Conservation (phyloP, 2,888 invertebrate species). For the Andrena flavipes region DNA sequence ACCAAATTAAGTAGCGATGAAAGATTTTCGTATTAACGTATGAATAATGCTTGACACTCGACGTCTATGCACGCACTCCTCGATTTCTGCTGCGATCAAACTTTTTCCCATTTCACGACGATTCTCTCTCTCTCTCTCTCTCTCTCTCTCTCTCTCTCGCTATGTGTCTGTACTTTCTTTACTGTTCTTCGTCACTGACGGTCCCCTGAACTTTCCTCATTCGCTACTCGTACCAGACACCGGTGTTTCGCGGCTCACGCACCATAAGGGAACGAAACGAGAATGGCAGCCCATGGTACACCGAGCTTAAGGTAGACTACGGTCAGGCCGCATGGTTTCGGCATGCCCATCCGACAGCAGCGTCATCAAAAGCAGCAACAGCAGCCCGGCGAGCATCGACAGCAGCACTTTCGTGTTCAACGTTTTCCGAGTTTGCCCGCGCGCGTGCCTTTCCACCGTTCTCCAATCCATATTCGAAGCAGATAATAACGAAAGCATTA, state of each 20-base stretch:
- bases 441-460: slow-evolving; percentile 15
- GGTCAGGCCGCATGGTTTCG: slow-evolving; percentile 65
- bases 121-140: slow-evolving; percentile 27
- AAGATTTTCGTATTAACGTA: neutral
- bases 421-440: slow-evolving; percentile 22
- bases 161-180: slow-evolving; percentile 18
- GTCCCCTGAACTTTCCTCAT: slow-evolving; percentile 25
- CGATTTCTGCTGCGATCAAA: slow-evolving; percentile 3
- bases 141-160: neutral
- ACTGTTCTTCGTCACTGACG: slow-evolving; percentile 33
- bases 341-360: slow-evolving; percentile 61
- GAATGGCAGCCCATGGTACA: slow-evolving; percentile 28
- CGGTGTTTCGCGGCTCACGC: slow-evolving; percentile 36
- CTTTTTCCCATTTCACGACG: neutral
- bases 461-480: neutral
- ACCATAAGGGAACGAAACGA: slow-evolving; percentile 35
- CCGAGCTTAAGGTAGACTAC: slow-evolving; percentile 52
- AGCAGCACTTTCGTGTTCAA: slow-evolving; percentile 45
- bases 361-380: slow-evolving; percentile 47
- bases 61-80: slow-evolving; percentile 32
- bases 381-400: slow-evolving; percentile 49
- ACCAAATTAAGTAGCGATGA: neutral
- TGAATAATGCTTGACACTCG: slow-evolving; percentile 27
- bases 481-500: neutral
- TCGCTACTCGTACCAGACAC: slow-evolving; percentile 36